Base-by-base conservation (phyloP, 2,888 invertebrate genomes). In the Lamellibrachia satsuma region DNA sequence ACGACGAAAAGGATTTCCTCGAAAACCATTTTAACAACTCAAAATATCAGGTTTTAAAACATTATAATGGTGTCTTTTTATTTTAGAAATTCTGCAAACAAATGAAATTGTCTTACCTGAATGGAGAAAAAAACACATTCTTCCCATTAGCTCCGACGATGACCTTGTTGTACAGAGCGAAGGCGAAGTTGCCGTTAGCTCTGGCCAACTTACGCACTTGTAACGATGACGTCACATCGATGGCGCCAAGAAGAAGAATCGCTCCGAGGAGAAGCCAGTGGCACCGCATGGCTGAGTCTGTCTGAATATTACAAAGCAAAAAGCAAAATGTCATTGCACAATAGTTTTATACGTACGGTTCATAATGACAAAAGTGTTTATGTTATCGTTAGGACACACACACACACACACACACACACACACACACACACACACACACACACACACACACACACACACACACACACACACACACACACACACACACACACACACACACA, bases 61-160 rank as follows among this genome's bases (percentile, higher is more conserved):
- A n/a, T n/a, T n/a, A n/a, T n/a, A n/a, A n/a, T n/a, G n/a, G n/a
- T n/a, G n/a, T n/a, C n/a, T n/a, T n/a, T n/a, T n/a, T n/a, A n/a
- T n/a, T n/a, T n/a, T n/a, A n/a, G n/a, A n/a, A n/a, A n/a, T n/a
- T n/a, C n/a, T n/a, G n/a, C n/a, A n/a, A n/a, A n/a, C n/a, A n/a
- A n/a, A n/a, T n/a, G n/a, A n/a, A n/a, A 75, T 52, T 94, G 93
- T 39, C 93, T 91, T 2, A 75, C 75, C 75, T 75, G 75, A 75
- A 22, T 3, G 75, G 75, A 15, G 75, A 75, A 22, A 75, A 75
- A 22, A 75, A 75, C 3, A 75, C 75, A 75, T 75, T 75, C 75
- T 22, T 22, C 6, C 75, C 75, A 6, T 15, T 4, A 22, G 75
- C 22, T 1, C 22, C 75, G 15, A 15, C 4, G 75, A 75, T 75